Conservation (phyloP, 2,113 vertebrate genomes). For the Progne subis region DNA sequence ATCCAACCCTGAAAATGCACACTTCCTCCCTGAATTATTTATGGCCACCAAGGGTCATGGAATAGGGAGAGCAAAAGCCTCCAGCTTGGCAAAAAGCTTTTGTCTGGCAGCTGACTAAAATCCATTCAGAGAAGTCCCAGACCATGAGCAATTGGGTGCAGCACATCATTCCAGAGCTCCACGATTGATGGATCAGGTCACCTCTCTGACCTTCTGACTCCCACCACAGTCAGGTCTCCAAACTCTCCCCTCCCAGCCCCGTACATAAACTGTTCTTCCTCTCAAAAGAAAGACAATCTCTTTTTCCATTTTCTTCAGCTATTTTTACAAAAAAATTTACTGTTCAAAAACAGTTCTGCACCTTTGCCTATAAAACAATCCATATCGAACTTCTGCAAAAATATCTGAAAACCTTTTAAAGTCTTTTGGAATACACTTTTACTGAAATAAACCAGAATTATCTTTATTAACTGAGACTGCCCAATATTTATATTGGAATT, state of each 20-base stretch:
- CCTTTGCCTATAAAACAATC: background rate
- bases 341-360: background rate
- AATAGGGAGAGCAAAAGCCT: background rate
- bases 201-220: background rate
- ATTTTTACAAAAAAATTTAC: background rate
- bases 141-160: background rate
- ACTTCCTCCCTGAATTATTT: background rate
- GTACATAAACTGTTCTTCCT: background rate
- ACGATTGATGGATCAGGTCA: rapidly evolving
- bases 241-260: background rate
- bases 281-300: background rate
- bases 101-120: background rate
- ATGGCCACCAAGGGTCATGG: background rate
- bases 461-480: background rate
- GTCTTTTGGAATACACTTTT: background rate
- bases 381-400: background rate
- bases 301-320: background rate
- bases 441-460: background rate
- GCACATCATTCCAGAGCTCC: background rate
- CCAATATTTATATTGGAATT: background rate
- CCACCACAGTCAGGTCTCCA: background rate
- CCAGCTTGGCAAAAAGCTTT: background rate
- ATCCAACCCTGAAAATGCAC: background rate
- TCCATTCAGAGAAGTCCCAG: background rate
- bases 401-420: background rate